Percentiles rank a stretch among this genome's conserved stretches.
phyloP scores from a whole-genome alignment of 2,797 vertebrate species.

The Scleropages formosus region DNA sequence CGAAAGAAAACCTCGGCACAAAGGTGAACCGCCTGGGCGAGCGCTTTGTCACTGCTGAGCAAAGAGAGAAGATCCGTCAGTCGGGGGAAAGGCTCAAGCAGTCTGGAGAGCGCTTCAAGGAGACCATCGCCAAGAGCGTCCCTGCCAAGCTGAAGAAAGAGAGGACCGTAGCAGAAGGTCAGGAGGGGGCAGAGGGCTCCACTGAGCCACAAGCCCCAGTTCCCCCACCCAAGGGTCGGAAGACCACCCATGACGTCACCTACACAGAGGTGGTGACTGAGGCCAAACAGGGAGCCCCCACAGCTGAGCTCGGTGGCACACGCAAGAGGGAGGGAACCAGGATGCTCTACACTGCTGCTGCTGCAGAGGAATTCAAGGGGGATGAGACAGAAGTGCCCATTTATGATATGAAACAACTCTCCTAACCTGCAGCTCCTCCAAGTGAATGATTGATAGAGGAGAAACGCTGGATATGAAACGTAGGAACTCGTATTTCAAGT shows the following conservation, averaged over 20 bases:
- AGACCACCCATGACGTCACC: slow-evolving; percentile 61
- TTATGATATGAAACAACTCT: slow-evolving; percentile 88
- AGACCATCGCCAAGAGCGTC: slow-evolving; percentile 82
- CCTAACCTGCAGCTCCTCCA: slow-evolving; percentile 53
- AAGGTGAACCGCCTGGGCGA: slow-evolving; percentile 87
- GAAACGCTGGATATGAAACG: neutral
- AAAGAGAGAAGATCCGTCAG: slow-evolving; percentile 89
- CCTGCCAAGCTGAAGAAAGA: slow-evolving; percentile 86
- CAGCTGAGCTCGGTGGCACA: slow-evolving; percentile 60
- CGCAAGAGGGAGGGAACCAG: slow-evolving; percentile 57
- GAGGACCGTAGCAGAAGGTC: slow-evolving; percentile 75
- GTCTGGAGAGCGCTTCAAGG: slow-evolving; percentile 85
- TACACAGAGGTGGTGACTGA: slow-evolving; percentile 78
- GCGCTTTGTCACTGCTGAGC: slow-evolving; percentile 88
- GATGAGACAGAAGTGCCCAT: slow-evolving; percentile 75
- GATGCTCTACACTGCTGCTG: slow-evolving; percentile 40
- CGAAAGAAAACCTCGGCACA: slow-evolving; percentile 86
- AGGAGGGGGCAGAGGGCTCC: slow-evolving; percentile 72
- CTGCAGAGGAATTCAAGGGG: slow-evolving; percentile 61
- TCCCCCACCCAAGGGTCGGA: slow-evolving; percentile 46
- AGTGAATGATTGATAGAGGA: neutral
- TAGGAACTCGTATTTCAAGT: slow-evolving; percentile 8
- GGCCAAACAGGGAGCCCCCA: slow-evolving; percentile 74
- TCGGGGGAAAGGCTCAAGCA: slow-evolving; percentile 88
- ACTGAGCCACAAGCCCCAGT: slow-evolving; percentile 58